Evolutionary conservation across 2,113 vertebrate genomes (phyloP), one percentile per base, ranked within the genome.

Genomic region (Lampris megalopsis): DNA sequence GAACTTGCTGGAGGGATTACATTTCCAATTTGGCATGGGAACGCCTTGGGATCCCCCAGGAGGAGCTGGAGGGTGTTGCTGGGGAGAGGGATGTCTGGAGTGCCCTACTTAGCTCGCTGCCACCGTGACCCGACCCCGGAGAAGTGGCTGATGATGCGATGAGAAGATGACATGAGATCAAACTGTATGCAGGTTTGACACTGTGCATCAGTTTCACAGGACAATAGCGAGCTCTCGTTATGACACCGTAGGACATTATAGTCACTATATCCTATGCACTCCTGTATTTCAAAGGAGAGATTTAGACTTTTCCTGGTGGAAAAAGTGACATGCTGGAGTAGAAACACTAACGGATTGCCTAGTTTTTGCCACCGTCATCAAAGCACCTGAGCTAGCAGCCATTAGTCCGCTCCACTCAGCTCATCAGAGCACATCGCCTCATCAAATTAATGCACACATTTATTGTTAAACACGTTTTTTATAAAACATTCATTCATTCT

Each of bases 391-490:
- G 89, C 85, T 70, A 81, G 13, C 67, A 86, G 86, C 86, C 91
- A 86, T 89, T 89, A 91, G 86, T 86, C 80, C 57, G 79, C 83
- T 89, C 84, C 86, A 88, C 89, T 92, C 82, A 91, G 80, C 86
- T 92, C 90, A 88, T 92, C 91, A 90, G 89, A 91, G 89, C 89
- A 87, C 81, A 92, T 90, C 89, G 87, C 81, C 86, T 92, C 90
- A 86, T 91, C 91, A 92, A 93, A 92, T 92, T 92, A 94, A 91
- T 90, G 89, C 91, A 89, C 84, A 92, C 91, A 94, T 93, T 91
- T 94, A 94, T 93, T 93, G 91, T 93, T 94, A 94, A 93, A 93
- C 91, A 91, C 85, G 80, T 89, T 93, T 91, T 80, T 91, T n/a
- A 92, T 94, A 91, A 94, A 95, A 93, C 88, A 93, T 94, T 90